A percentile compares a stretch with the other conserved stretches of the same genome.
Conservation (phyloP, 2,888 invertebrate genomes). For the Ctenicera cuprea region DNA sequence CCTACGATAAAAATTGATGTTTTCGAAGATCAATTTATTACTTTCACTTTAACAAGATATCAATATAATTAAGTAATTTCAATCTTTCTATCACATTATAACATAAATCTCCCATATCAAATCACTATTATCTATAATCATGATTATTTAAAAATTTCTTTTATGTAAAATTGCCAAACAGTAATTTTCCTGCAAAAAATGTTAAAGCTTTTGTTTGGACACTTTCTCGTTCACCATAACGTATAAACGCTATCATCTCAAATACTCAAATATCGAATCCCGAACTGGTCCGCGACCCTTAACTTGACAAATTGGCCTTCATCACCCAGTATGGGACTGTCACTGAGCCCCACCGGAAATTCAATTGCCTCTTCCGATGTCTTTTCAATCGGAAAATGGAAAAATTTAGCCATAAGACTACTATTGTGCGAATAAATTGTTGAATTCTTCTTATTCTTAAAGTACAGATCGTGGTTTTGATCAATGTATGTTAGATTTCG, state of each 20-base stretch:
- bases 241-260: conserved; percentile 6
- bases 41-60: no score
- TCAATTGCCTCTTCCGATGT: conserved; percentile 47
- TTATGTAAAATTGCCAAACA: no score
- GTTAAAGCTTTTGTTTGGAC: neutral
- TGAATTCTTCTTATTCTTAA: conserved; percentile 16
- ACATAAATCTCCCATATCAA: no score
- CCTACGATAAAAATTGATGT: no score
- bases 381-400: conserved; percentile 53
- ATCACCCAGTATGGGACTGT: conserved; percentile 46
- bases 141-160: no score
- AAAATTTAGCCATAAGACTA: conserved; percentile 50
- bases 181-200: neutral
- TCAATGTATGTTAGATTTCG: neutral
- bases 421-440: conserved; percentile 51
- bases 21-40: no score
- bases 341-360: conserved; percentile 45
- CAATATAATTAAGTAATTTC: no score
- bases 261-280: conserved; percentile 18
- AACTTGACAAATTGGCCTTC: conserved; percentile 26
- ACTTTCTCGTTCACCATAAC: neutral
- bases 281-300: conserved; percentile 9
- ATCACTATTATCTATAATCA: no score
- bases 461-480: conserved; percentile 5
- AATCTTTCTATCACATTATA: no score